A percentile compares a stretch with the other conserved stretches of the same genome.
Evolutionary conservation across 2,888 invertebrate genomes (phyloP).

Genomic region (Cyrtodaria siliqua): DNA sequence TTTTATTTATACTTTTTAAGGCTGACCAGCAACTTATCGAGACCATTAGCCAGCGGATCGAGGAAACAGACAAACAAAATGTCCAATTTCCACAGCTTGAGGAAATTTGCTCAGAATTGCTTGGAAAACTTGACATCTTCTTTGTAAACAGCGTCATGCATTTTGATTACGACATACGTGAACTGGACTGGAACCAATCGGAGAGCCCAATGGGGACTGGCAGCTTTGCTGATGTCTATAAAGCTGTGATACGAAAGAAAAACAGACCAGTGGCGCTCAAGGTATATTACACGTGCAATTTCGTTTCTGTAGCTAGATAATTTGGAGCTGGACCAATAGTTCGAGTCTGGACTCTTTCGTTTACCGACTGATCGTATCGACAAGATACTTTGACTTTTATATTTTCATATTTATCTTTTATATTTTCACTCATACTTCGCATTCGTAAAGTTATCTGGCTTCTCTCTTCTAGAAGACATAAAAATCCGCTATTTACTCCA

Average conservation of each 20-base stretch:
- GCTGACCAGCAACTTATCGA: conserved; percentile 75
- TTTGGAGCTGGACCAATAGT: too few species aligned
- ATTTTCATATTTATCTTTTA: too few species aligned
- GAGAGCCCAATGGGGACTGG: conserved; percentile 67
- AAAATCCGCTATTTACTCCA: too few species aligned
- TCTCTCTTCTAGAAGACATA: too few species aligned
- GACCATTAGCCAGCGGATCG: conserved; percentile 60
- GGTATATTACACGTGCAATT: too few species aligned
- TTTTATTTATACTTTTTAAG: too few species aligned
- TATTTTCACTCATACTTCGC: too few species aligned
- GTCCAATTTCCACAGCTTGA: conserved; percentile 41
- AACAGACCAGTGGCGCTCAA: conserved; percentile 43
- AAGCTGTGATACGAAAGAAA: conserved; percentile 38
- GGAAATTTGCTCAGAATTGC: conserved; percentile 35
- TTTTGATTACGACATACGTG: conserved; percentile 70
- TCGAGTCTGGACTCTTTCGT: too few species aligned
- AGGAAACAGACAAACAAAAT: conserved; percentile 39
- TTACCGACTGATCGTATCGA: too few species aligned
- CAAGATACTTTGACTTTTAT: too few species aligned
- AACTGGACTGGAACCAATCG: conserved; percentile 38
- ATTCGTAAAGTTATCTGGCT: too few species aligned
- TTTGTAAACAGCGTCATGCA: conserved; percentile 73
- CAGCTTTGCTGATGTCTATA: conserved; percentile 75
- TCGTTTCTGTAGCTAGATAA: too few species aligned
- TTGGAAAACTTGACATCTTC: conserved; percentile 75